Conservation (phyloP, 2,797 vertebrate species). For the Urophycis tenuis region DNA sequence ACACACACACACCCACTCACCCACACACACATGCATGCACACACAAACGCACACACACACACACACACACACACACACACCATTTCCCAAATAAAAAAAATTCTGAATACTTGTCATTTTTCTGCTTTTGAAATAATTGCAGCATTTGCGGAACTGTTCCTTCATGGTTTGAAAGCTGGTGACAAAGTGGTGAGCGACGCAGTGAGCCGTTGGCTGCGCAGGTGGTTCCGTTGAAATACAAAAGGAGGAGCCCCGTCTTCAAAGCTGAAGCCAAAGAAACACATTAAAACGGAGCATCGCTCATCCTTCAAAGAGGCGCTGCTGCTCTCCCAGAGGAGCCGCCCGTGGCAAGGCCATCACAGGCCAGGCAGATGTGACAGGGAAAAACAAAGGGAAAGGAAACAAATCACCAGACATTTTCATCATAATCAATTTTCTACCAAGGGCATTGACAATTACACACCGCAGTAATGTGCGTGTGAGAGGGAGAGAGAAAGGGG, state of each 20-base stretch:
- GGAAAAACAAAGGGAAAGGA: slow-evolving; percentile 41
- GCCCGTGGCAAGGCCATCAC: slow-evolving; percentile 45
- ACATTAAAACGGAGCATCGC: slow-evolving; percentile 21
- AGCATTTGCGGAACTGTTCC: slow-evolving; percentile 56
- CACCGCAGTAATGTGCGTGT: slow-evolving; percentile 26
- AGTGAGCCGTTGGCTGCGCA: slow-evolving; percentile 20
- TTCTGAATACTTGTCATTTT: slow-evolving; percentile 52
- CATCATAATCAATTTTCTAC: slow-evolving; percentile 61
- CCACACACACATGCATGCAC: neutral
- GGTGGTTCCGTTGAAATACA: slow-evolving; percentile 53
- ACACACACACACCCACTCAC: neutral
- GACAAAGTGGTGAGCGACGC: slow-evolving; percentile 56
- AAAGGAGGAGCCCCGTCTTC: slow-evolving; percentile 55
- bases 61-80: neutral
- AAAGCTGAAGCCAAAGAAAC: slow-evolving; percentile 32
- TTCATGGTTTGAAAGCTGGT: slow-evolving; percentile 53
- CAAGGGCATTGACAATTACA: slow-evolving; percentile 58
- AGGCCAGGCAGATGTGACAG: slow-evolving; percentile 40
- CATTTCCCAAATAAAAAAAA: slow-evolving; percentile 35
- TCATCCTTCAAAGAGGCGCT: slow-evolving; percentile 42
- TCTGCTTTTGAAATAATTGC: slow-evolving; percentile 61
- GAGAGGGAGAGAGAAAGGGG: neutral
- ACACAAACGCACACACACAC: neutral
- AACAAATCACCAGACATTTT: slow-evolving; percentile 37
- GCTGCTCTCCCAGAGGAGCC: slow-evolving; percentile 49